Conservation (phyloP, 2,888 invertebrate species). For the Notodonta ziczac region DNA sequence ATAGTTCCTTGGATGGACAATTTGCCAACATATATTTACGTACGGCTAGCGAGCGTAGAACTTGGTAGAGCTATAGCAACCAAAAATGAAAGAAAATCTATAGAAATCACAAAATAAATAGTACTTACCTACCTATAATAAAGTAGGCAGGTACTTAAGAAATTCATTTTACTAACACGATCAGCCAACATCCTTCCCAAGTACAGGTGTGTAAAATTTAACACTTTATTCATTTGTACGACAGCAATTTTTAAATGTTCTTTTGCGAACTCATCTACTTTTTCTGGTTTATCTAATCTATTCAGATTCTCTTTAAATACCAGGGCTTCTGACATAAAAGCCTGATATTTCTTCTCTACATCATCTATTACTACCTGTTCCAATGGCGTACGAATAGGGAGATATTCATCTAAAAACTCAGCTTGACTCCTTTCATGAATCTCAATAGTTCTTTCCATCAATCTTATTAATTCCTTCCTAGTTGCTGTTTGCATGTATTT, state of each 20-base stretch:
- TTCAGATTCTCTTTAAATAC: conserved; percentile 41
- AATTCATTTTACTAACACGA: conserved; percentile 45
- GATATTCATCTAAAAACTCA: conserved; percentile 50
- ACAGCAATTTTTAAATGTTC: conserved; percentile 49
- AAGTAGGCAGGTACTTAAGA: too few relatives aligned
- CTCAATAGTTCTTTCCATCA: conserved; percentile 50
- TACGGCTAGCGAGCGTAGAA: too few relatives aligned
- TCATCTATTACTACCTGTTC: conserved; percentile 51
- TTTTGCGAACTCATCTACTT: conserved; percentile 49
- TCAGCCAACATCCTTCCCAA: conserved; percentile 51
- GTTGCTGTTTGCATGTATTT: conserved; percentile 32
- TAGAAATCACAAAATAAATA: too few relatives aligned
- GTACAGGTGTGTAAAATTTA: conserved; percentile 51
- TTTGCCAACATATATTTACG: too few relatives aligned
- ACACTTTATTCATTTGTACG: conserved; percentile 47
- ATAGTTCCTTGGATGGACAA: too few relatives aligned
- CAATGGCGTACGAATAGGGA: conserved; percentile 39
- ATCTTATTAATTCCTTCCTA: conserved; percentile 43
- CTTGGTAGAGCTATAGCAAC: too few relatives aligned
- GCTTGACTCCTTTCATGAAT: conserved; percentile 47
- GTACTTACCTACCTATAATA: too few relatives aligned
- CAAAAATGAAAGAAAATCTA: not conserved
- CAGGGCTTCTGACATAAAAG: conserved; percentile 39
- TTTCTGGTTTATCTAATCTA: conserved; percentile 45
- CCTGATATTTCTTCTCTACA: conserved; percentile 38